Percentiles rank a stretch among this genome's conserved stretches.
phyloP scores from a whole-genome alignment of 2,113 vertebrate species.

The Rhodinocichla rosea region DNA sequence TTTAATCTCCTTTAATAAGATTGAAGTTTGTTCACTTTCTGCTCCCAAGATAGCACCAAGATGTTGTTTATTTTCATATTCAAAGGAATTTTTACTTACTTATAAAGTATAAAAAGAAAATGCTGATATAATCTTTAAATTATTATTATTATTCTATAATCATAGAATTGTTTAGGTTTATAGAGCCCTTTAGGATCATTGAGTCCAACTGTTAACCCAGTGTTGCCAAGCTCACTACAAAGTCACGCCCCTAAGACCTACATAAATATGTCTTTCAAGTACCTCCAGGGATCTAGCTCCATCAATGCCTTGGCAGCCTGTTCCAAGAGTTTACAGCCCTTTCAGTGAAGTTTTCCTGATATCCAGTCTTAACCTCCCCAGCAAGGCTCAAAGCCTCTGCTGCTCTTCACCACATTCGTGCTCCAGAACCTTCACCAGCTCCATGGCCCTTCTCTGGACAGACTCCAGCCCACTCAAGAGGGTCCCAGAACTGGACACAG shows the following conservation, averaged over 20 bases:
- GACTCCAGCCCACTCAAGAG: neutral
- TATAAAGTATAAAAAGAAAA: neutral
- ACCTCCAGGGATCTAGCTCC: neutral
- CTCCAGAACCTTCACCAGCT: neutral
- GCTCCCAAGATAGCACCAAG: neutral
- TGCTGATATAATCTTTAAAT: neutral
- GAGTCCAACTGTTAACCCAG: neutral
- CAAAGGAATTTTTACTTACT: neutral
- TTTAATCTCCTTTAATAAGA: neutral
- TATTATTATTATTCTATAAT: neutral
- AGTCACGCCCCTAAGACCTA: no score
- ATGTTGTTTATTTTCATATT: neutral
- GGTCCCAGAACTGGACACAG: neutral
- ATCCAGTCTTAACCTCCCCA: neutral
- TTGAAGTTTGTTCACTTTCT: neutral
- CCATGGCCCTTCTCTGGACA: neutral
- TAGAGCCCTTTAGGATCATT: neutral
- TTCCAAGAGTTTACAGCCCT: neutral
- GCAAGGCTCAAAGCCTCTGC: neutral
- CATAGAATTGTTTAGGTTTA: neutral
- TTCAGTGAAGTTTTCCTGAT: neutral
- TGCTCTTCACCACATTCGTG: accelerated
- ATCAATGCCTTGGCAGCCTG: neutral
- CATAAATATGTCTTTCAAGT: neutral
- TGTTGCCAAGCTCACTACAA: neutral